phyloP scores from a whole-genome alignment of 2,113 vertebrate species.

The Ranitomeya variabilis region DNA sequence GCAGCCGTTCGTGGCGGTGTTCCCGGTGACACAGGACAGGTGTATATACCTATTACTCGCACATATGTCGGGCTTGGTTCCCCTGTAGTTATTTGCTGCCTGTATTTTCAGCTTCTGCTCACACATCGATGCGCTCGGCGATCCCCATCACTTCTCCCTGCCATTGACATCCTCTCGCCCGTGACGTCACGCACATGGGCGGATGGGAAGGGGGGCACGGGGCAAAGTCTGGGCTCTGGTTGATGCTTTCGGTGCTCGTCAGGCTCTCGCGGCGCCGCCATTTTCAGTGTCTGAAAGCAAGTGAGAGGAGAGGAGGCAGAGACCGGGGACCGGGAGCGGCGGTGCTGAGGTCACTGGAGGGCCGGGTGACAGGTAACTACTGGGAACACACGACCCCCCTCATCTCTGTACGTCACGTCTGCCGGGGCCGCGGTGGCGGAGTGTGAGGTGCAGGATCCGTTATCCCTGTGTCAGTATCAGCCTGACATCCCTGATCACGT shows the following conservation, averaged over 20 bases:
- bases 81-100: no score
- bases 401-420: background rate
- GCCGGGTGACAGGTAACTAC: background rate
- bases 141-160: background rate
- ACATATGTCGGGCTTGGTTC: no score
- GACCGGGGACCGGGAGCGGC: slow-evolving; percentile 12
- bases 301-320: background rate
- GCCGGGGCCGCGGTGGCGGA: background rate
- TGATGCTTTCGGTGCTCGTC: slow-evolving; percentile 32
- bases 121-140: slow-evolving; percentile 30
- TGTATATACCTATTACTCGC: no score
- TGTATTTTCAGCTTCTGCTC: background rate
- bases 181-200: slow-evolving; percentile 16
- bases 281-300: slow-evolving; percentile 33
- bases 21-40: no score
- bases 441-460: background rate
- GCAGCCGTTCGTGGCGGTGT: no score
- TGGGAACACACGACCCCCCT: no score
- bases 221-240: background rate
- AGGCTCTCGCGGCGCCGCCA: slow-evolving; percentile 25
- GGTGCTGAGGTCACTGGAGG: background rate
- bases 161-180: slow-evolving; percentile 1
- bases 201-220: background rate
- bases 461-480: background rate
- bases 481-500: background rate